Percentiles rank a stretch among this genome's conserved stretches.
These are phyloP conservation scores for Lycocorax pyrrhopterus DNA, from an alignment of 2,113 vertebrate species.

Conservation along the genomic window DNA sequence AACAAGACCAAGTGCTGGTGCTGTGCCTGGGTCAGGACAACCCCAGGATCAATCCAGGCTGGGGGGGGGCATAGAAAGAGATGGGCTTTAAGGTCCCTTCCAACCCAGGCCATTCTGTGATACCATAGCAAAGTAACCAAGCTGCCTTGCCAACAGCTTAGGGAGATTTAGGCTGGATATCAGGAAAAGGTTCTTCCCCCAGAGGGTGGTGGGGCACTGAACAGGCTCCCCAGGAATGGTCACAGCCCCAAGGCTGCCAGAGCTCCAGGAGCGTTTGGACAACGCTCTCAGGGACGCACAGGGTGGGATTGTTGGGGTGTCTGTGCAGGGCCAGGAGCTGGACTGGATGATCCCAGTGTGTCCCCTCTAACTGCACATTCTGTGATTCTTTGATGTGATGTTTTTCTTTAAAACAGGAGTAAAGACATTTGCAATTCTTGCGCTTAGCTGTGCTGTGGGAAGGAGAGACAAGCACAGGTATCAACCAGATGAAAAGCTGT, in stretches of 20 bases:
- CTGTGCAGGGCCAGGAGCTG: not conserved
- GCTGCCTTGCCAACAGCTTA: not conserved
- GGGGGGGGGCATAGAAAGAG: not conserved
- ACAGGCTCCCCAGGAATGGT: not conserved
- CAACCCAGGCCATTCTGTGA: not conserved
- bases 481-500: not conserved
- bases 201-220: not conserved
- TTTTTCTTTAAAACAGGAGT: not conserved
- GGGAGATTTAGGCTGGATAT: not conserved
- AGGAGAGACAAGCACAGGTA: not conserved
- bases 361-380: not conserved
- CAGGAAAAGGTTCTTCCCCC: not conserved
- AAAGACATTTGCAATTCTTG: not conserved
- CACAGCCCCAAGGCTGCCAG: not conserved
- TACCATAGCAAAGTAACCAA: not conserved
- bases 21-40: not conserved
- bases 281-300: fast-evolving
- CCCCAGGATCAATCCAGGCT: not conserved
- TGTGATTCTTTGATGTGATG: not conserved
- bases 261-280: not conserved
- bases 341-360: not conserved
- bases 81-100: not conserved
- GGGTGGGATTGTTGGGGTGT: not conserved
- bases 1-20: not conserved
- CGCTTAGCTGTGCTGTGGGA: not conserved